Conservation (phyloP, 2,888 invertebrate genomes). For the Lamellibrachia columna region DNA sequence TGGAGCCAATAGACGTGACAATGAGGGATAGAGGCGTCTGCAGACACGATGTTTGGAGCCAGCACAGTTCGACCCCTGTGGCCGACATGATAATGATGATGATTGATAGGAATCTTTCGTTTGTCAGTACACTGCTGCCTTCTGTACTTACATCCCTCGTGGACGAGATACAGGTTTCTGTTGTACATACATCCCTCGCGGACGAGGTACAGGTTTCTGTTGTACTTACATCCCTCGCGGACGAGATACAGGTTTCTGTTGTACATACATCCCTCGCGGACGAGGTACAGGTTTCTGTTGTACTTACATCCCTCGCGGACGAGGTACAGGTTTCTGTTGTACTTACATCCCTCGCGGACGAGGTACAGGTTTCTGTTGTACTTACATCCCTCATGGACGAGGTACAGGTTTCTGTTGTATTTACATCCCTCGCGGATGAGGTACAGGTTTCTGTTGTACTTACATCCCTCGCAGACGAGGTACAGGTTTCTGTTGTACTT, state of each 20-base stretch:
- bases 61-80: no score
- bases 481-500: slow-evolving; percentile 92
- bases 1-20: no score
- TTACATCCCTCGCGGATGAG: slow-evolving; percentile 89
- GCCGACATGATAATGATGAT: no score
- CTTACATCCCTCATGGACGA: slow-evolving; percentile 89
- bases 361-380: slow-evolving; percentile 93
- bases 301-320: slow-evolving; percentile 92
- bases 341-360: slow-evolving; percentile 88
- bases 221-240: slow-evolving; percentile 90
- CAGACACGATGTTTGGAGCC: no score
- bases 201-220: slow-evolving; percentile 89
- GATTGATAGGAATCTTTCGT: background rate
- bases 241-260: slow-evolving; percentile 90
- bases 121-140: background rate
- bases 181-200: slow-evolving; percentile 92
- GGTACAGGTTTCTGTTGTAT: slow-evolving; percentile 90
- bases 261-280: slow-evolving; percentile 90
- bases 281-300: slow-evolving; percentile 88
- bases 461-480: slow-evolving; percentile 88
- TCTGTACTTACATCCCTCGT: slow-evolving; percentile 82
- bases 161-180: slow-evolving; percentile 88
- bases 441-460: slow-evolving; percentile 91
- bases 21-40: no score
- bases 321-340: slow-evolving; percentile 90